A percentile compares a stretch with the other conserved stretches of the same genome.
These are phyloP conservation scores for Troides oblongomaculatus DNA, from an alignment of 2,888 invertebrate species.

Conservation along the genomic window DNA sequence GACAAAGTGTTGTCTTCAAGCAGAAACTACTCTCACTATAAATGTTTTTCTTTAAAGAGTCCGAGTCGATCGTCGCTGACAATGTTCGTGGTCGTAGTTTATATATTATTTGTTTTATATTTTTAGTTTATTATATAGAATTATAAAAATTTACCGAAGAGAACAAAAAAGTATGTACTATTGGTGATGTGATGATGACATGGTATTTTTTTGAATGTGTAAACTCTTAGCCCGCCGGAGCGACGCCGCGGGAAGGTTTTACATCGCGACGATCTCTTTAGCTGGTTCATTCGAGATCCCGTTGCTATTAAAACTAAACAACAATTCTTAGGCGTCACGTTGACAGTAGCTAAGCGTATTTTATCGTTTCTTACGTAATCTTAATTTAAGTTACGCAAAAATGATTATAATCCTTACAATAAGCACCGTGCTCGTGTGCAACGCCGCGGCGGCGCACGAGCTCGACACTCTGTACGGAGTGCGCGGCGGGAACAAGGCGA, in stretches of 20 bases:
- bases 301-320: slow-evolving; percentile 9
- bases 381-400: slow-evolving; percentile 1
- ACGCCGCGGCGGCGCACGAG: slow-evolving; percentile 4
- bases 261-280: background rate
- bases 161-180: too few relatives aligned
- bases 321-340: slow-evolving; percentile 4
- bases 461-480: slow-evolving; percentile 25
- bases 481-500: slow-evolving; percentile 26
- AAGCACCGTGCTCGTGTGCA: background rate
- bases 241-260: background rate
- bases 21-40: too few relatives aligned
- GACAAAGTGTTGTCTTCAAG: too few relatives aligned
- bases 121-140: too few relatives aligned
- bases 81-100: too few relatives aligned
- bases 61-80: too few relatives aligned
- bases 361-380: slow-evolving; percentile 8
- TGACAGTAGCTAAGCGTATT: slow-evolving; percentile 10
- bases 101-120: too few relatives aligned
- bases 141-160: too few relatives aligned
- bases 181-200: too few relatives aligned
- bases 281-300: background rate
- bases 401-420: slow-evolving; percentile 16
- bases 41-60: too few relatives aligned
- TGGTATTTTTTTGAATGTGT: too few relatives aligned
- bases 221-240: too few relatives aligned